phyloP scores from a whole-genome alignment of 2,113 vertebrate species.

The Clinocottus analis region DNA sequence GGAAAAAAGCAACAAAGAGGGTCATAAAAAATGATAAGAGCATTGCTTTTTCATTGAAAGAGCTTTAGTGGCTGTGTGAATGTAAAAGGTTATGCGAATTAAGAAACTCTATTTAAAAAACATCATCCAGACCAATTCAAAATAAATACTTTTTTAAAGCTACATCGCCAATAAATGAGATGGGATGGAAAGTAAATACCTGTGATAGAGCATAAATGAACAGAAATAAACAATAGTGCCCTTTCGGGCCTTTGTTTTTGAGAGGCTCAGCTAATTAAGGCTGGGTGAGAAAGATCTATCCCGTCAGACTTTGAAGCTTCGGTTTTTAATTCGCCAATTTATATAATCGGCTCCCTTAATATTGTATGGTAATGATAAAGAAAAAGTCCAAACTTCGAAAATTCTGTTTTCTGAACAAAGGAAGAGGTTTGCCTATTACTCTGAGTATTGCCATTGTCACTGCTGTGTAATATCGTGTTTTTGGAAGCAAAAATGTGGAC shows the following conservation, averaged over 20 bases:
- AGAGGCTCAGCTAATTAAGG: slow-evolving; percentile 19
- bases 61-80: slow-evolving; percentile 38
- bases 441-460: slow-evolving; percentile 19
- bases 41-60: slow-evolving; percentile 68
- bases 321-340: slow-evolving; percentile 29
- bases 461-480: neutral
- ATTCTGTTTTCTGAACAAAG: slow-evolving; percentile 35
- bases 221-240: slow-evolving; percentile 17
- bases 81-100: slow-evolving; percentile 41
- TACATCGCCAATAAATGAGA: slow-evolving; percentile 18
- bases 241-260: slow-evolving; percentile 26
- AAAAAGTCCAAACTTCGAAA: slow-evolving; percentile 9
- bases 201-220: neutral
- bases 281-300: slow-evolving; percentile 18
- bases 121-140: slow-evolving; percentile 25
- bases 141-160: slow-evolving; percentile 35
- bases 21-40: slow-evolving; percentile 69
- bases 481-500: neutral
- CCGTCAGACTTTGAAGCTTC: slow-evolving; percentile 15
- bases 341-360: slow-evolving; percentile 17
- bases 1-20: slow-evolving; percentile 35
- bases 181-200: slow-evolving; percentile 17
- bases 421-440: slow-evolving; percentile 21
- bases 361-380: neutral
- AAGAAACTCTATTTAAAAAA: slow-evolving; percentile 44